These are phyloP conservation scores for Rhynchomys soricoides DNA, from an alignment of 2,113 vertebrate genomes.

Conservation along the genomic window DNA sequence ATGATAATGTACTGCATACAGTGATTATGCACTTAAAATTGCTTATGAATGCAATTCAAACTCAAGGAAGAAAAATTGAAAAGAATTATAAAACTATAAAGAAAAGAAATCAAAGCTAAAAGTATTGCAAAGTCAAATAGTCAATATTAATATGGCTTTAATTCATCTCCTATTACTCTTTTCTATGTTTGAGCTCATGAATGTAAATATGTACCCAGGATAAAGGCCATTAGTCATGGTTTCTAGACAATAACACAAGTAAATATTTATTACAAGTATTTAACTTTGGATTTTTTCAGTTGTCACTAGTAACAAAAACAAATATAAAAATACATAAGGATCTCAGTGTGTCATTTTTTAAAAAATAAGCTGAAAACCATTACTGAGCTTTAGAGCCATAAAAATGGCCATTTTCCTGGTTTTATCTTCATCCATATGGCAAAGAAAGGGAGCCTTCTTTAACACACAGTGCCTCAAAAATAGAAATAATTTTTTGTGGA, in stretches of 20 bases:
- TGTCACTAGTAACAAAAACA: not conserved
- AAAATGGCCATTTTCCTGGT: not conserved
- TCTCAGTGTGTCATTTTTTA: not conserved
- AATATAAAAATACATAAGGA: not conserved
- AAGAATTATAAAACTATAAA: constrained; percentile 15
- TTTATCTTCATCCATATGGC: constrained; percentile 17
- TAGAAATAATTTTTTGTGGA: not conserved
- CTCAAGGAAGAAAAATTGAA: not conserved
- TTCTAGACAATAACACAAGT: not conserved
- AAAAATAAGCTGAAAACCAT: constrained; percentile 16
- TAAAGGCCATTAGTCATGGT: not conserved
- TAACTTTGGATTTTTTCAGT: not conserved
- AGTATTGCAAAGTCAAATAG: constrained; percentile 18
- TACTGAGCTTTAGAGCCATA: not conserved
- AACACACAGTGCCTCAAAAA: not conserved
- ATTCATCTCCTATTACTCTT: not conserved
- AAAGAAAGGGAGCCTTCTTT: not conserved
- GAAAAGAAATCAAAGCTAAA: not conserved
- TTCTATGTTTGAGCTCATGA: not conserved
- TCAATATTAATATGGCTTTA: not conserved
- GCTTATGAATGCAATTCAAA: not conserved
- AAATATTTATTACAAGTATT: not conserved
- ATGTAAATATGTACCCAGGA: not conserved
- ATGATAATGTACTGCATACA: not conserved
- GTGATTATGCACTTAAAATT: not conserved